A percentile compares a stretch with the other conserved stretches of the same genome.
Evolutionary conservation across 2,113 vertebrate species (phyloP).

Genomic region (Entomyzon cyanotis): DNA sequence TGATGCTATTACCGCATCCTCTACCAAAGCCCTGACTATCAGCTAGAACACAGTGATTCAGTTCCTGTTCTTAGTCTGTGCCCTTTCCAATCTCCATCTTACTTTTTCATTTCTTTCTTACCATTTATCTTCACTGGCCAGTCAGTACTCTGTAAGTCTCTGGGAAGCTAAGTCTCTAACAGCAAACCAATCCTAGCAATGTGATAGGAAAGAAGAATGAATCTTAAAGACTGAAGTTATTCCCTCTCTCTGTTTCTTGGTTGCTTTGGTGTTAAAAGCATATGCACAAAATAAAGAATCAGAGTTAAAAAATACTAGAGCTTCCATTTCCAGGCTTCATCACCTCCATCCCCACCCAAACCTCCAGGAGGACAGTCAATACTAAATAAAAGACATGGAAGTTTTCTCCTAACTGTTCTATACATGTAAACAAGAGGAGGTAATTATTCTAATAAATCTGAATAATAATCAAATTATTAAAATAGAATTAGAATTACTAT

Average conservation of each 20-base stretch:
- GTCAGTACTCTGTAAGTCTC: neutral
- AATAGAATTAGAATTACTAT: neutral
- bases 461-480: neutral
- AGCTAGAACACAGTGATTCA: neutral
- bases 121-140: neutral
- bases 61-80: neutral
- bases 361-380: neutral
- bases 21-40: neutral
- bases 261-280: neutral
- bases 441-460: neutral
- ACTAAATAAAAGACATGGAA: neutral
- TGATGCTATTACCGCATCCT: neutral
- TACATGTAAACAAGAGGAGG: neutral
- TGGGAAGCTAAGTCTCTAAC: neutral
- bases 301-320: neutral
- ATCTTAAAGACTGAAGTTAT: neutral
- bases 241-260: neutral
- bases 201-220: neutral
- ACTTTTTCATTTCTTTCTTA: neutral
- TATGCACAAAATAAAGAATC: neutral
- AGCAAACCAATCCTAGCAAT: neutral
- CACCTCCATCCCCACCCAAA: neutral
- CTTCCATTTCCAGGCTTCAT: neutral
- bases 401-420: neutral
- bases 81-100: neutral